Evolutionary conservation across 2,888 invertebrate species (phyloP).

Genomic region (Troides aeacus): DNA sequence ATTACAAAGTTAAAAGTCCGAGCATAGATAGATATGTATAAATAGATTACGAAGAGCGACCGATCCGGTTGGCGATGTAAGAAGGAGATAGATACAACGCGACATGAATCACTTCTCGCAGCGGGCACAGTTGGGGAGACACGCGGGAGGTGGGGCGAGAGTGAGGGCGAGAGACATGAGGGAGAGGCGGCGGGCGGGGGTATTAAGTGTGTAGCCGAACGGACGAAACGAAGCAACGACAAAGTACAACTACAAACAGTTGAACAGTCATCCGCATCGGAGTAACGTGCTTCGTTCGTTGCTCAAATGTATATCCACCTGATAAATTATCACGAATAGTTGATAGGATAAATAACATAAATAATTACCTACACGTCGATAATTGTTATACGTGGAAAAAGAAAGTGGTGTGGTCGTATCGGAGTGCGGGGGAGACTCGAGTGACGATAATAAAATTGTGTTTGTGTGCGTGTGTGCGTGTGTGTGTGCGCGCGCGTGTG

Average conservation of each 20-base stretch:
- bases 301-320: conserved; percentile 44
- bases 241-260: conserved; percentile 70
- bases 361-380: conserved; percentile 46
- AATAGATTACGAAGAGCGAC: conserved; percentile 78
- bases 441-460: conserved; percentile 60
- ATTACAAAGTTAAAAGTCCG: conserved; percentile 69
- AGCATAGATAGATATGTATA: conserved; percentile 69
- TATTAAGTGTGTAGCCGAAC: conserved; percentile 47
- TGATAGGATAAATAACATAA: conserved; percentile 44
- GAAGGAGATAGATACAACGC: conserved; percentile 80
- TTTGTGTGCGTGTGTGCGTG: conserved; percentile 46
- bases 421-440: conserved; percentile 53
- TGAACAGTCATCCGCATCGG: conserved; percentile 72
- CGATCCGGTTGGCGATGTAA: conserved; percentile 78
- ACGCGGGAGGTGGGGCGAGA: conserved; percentile 42
- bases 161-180: no score
- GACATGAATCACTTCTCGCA: conserved; percentile 79
- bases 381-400: conserved; percentile 47
- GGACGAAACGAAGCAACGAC: conserved; percentile 69
- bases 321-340: conserved; percentile 48
- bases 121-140: conserved; percentile 59
- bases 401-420: conserved; percentile 41
- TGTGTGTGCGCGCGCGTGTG: conserved; percentile 56
- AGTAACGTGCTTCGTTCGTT: conserved; percentile 62
- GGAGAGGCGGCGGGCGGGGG: conserved; percentile 35